Base-by-base conservation (phyloP, 2,797 vertebrate genomes). In the Gymnoscopelus microlampas region DNA sequence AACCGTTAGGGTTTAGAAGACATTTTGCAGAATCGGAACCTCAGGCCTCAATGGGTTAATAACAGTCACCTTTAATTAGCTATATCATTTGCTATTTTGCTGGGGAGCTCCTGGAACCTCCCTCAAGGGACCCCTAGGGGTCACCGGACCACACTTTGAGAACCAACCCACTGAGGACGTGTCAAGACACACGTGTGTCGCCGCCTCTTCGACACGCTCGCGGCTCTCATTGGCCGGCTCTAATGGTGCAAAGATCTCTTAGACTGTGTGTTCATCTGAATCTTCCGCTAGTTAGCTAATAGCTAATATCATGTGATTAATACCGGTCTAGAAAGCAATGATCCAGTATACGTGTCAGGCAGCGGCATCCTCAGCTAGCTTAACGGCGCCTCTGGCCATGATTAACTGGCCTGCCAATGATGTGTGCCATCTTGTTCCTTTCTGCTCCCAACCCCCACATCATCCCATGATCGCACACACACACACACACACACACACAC, bases 301-400 rank as follows among this genome's bases (percentile, higher is more conserved):
- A 74, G 77, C 80, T 77, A 83, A 85, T 86, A 84, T 78, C 79
- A 57, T 80, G 82, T 82, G 89, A 91, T 90, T 91, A 90, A 77
- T 70, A 69, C 79, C 82, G 83, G 86, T 90, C 87, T 85, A 84
- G 35, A 79, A 81, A 88, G 84, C 87, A 87, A 79, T 89, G 86
- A 84, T 83, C 82, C 73, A 44, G 80, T 74, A 84, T 78, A 78
- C 85, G 80, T 91, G 39, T 44, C 39, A 44, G 39, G 39, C 39
- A 44, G 39, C 8, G 8, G 39, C 84, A 85, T 66, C 73, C 76
- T 80, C 77, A 86, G 67, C 77, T 60, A 68, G 74, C 71, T 60
- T 54, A 65, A 79, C 75, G 71, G 73, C 79, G 83, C 89, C 88
- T 88, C 86, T 68, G 80, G 90, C 86, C 82, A 89, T 91, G 83